A percentile compares a stretch with the other conserved stretches of the same genome.
Conservation (phyloP, 1,140 invertebrate species). For the Pogonus chalceus region DNA sequence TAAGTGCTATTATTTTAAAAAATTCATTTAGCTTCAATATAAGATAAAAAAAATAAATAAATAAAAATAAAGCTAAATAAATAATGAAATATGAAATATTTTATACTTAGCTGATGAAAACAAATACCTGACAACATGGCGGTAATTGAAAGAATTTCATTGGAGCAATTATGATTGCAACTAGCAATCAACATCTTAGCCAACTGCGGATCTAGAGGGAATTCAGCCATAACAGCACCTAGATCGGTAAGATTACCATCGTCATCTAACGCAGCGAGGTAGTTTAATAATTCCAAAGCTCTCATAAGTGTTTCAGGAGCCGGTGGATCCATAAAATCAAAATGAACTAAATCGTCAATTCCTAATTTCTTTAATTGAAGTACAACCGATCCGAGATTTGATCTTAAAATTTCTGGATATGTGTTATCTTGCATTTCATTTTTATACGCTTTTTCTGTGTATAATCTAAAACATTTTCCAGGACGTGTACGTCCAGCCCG, state of each 20-base stretch:
- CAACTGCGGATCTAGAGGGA: slow-evolving; percentile 96
- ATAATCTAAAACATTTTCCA: slow-evolving; percentile 96
- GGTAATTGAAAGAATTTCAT: slow-evolving; percentile 97
- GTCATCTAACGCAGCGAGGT: slow-evolving; percentile 92
- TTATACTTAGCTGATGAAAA: slow-evolving; percentile 3
- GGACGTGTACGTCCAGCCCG: slow-evolving; percentile 93
- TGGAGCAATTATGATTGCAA: slow-evolving; percentile 96
- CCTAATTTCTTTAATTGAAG: slow-evolving; percentile 97
- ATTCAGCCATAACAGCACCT: slow-evolving; percentile 99
- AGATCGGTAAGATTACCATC: slow-evolving; percentile 92
- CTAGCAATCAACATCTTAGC: slow-evolving; percentile 98
- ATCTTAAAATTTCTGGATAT: slow-evolving; percentile 96
- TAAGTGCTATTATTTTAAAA: neutral
- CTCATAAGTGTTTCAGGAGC: slow-evolving; percentile 99
- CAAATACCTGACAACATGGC: slow-evolving; percentile 95
- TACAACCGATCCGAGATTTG: slow-evolving; percentile 93
- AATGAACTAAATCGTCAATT: slow-evolving; percentile 98
- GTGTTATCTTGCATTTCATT: slow-evolving; percentile 99
- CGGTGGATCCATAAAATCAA: slow-evolving; percentile 99
- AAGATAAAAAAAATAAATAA: neutral
- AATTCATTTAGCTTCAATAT: neutral
- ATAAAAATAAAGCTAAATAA: slow-evolving; percentile 4
- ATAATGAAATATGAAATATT: slow-evolving; percentile 9
- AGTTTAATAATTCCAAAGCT: slow-evolving; percentile 94
- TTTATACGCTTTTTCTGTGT: slow-evolving; percentile 98